These are phyloP conservation scores for Cantharis lateralis DNA, from an alignment of 2,888 invertebrate genomes.

Conservation along the genomic window DNA sequence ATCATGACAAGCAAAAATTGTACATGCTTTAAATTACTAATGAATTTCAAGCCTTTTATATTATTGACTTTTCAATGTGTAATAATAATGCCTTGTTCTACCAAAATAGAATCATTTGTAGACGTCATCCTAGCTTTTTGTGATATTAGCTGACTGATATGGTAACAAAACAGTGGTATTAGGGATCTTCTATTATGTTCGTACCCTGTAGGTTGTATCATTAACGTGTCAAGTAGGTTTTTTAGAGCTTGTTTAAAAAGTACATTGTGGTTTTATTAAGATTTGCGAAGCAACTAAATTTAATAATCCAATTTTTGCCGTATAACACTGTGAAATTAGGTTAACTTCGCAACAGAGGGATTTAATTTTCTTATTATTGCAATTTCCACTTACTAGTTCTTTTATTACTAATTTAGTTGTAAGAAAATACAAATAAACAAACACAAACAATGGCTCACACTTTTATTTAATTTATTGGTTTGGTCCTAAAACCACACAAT, in stretches of 20 bases:
- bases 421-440: not conserved
- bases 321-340: not conserved
- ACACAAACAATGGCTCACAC: too few relatives aligned
- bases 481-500: too few relatives aligned
- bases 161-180: not conserved
- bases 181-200: not conserved
- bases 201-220: not conserved
- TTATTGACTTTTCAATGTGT: not conserved
- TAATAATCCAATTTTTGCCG: not conserved
- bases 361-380: not conserved
- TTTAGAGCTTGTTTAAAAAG: not conserved
- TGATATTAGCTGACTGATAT: not conserved
- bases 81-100: slow-evolving; percentile 3
- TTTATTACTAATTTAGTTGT: not conserved
- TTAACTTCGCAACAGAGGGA: not conserved
- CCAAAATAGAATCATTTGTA: slow-evolving; percentile 2
- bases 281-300: not conserved
- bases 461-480: too few relatives aligned
- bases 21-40: not conserved
- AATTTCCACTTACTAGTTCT: not conserved
- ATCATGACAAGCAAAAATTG: not conserved
- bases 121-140: slow-evolving; percentile 2
- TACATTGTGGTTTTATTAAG: not conserved
- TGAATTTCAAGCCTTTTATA: slow-evolving; percentile 5
- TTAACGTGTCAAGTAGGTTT: not conserved